Base-by-base conservation (phyloP, 2,113 vertebrate genomes). In the Turdus rufiventris region DNA sequence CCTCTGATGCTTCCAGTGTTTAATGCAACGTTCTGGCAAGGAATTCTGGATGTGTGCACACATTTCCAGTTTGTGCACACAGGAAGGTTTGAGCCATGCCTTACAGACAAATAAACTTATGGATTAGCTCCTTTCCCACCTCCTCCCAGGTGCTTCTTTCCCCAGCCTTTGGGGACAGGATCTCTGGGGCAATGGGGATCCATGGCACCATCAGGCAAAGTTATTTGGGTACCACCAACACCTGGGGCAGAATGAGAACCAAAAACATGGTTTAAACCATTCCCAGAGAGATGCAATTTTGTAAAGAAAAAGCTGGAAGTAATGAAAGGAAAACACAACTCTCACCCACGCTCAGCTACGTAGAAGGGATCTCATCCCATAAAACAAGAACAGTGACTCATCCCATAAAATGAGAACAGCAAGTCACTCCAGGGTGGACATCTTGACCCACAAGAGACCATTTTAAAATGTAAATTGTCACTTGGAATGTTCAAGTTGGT, bases 11-110 rank as follows among this genome's bases (percentile, higher is more conserved):
- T 18, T 21, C 38, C 61, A 42, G 60, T 2, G 3, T 19, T 68
- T 1, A 18, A 26, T 25, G 80, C 0, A 73, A 63, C 11, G 3
- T 58, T 57, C 20, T 12, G 4, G 31, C 0, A 0, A 65, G 28
- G 62, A 36, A 29, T 36, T 51, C 38, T 25, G 68, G 48, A 36
- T 28, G 34, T 33, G 31, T 34, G 58, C 71, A 79, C 48, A 51
- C 26, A 48, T 29, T 45, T 29, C 54, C 36, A 42, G 60, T 10
- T 12, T 3, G 2, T 31, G 67, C 47, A 31, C 68, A 62, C 17
- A 67, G 9, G 29, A 84, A 15, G 7, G 10, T 1, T 28, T 10
- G 42, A 91, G 12, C 56, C 42, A 2, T 31, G 40, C 62, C 80
- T 4, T 38, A 72, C 0, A 54, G 45, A 70, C 8, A 79, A 62